Evolutionary conservation across 1,140 invertebrate species (phyloP).

Genomic region (Drosophila equinoxialis): DNA sequence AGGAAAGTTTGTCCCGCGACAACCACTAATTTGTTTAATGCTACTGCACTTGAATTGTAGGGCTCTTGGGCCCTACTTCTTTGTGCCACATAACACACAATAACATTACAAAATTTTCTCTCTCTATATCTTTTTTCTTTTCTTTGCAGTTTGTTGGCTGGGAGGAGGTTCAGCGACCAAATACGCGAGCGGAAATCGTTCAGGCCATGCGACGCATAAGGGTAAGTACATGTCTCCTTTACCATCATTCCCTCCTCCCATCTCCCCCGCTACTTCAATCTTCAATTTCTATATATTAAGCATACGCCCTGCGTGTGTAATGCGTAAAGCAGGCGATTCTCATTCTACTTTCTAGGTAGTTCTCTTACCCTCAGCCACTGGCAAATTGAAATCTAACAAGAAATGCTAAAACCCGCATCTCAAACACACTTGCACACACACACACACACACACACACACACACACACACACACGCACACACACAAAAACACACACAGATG

Average conservation of each 20-base stretch:
- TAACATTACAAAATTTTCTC: conserved; percentile 24
- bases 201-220: conserved; percentile 98
- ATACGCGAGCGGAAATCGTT: conserved; percentile 98
- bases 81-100: conserved; percentile 25
- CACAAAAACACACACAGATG: not conserved
- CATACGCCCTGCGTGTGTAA: conserved; percentile 42
- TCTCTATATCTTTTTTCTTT: conserved; percentile 42
- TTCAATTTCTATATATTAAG: conserved; percentile 30
- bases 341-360: not conserved
- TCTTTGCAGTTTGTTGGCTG: conserved; percentile 97
- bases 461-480: not conserved
- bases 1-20: conserved; percentile 6
- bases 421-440: not conserved
- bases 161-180: conserved; percentile 97
- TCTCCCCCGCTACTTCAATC: not conserved
- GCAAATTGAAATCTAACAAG: conserved; percentile 22
- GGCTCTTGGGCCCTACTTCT: conserved; percentile 32
- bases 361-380: not conserved
- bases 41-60: conserved; percentile 17
- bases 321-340: not conserved
- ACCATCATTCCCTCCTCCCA: not conserved
- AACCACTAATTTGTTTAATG: conserved; percentile 15
- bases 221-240: conserved; percentile 87
- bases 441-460: not conserved
- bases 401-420: conserved; percentile 34